Conservation (phyloP, 35 echinoderm and acorn worm species). For the Anneissia japonica region DNA sequence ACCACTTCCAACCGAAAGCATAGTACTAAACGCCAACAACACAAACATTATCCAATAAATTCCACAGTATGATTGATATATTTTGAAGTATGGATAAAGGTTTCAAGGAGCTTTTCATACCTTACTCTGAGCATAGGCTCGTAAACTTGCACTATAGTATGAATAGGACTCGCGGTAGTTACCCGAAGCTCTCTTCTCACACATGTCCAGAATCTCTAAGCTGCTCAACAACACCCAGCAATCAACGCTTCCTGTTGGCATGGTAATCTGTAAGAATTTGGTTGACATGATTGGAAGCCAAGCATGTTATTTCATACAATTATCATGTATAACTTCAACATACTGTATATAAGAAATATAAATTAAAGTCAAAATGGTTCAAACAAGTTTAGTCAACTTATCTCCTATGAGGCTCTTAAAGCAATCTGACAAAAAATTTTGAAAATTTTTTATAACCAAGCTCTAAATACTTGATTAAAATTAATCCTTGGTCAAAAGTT, state of each 20-base stretch:
- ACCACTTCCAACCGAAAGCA: no score
- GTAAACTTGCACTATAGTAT: slow-evolving; percentile 86
- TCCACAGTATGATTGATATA: no score
- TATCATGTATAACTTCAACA: no score
- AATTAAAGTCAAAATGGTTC: not conserved
- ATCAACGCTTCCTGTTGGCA: slow-evolving; percentile 95
- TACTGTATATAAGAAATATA: no score
- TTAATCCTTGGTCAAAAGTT: no score
- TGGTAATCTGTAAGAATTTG: slow-evolving; percentile 80
- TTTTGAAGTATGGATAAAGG: no score
- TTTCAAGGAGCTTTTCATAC: slow-evolving; percentile 24
- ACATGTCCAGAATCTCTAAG: slow-evolving; percentile 85
- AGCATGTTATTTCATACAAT: no score
- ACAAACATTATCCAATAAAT: no score
- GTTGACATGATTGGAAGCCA: no score
- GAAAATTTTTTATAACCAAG: not conserved
- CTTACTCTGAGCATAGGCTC: slow-evolving; percentile 89
- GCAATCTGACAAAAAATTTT: not conserved
- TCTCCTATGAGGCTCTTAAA: not conserved
- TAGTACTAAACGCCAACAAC: no score
- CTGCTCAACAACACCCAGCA: slow-evolving; percentile 99
- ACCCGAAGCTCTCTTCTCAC: slow-evolving; percentile 53
- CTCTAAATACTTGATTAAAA: no score
- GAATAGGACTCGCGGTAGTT: slow-evolving; percentile 76
- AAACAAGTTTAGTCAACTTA: not conserved